Evolutionary conservation across 2,888 invertebrate genomes (phyloP), one percentile per base, ranked within the genome.

Genomic region (Ligdia adustata): DNA sequence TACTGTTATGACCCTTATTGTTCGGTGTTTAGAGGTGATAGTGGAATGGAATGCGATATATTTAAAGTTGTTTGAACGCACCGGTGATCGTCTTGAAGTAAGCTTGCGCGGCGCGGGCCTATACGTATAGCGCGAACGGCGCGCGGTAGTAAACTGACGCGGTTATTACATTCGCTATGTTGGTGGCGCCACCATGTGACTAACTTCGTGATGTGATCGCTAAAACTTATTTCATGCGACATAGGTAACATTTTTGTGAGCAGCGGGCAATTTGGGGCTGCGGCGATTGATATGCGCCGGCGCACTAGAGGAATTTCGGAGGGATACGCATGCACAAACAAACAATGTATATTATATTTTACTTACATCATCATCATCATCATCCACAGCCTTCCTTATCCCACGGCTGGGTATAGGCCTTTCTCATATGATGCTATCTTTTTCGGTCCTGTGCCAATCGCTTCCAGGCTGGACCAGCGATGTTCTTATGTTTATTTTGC

Each of bases 151-250:
- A 60, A 71, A 88, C 86, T 85, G 79, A 73, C 61, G 62, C 61
- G 62, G 44, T 41, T 48, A 45, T 54, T 66, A 60, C 22, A 3
- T 22, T 69, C 66, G 72, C 63, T 58, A 82, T 75, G 85, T 86
- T 87, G 87, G 85, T 79, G 75, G 72, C 68, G 74, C 66, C 72
- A 71, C 62, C 87, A 87, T 86, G 88, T 88, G 88, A 87, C 58
- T 61, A 68, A 71, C 75, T 80, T 80, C 81, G 77, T 79, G 80
- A 81, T 75, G 73, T 66, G 77, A 70, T 71, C 72, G 73, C 79
- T 77, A 72, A 6, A 69, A 68, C 27, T 62, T 66, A 60, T 66
- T 70, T 45, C 55, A 35, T 44, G 29, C 24, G 14, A 31, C 18
- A 40, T 34, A 14, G n/a, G 6, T 22, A 0, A 47, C 28, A 32